Evolutionary conservation across 1,140 invertebrate genomes (phyloP), one percentile per base, ranked within the genome.

Genomic region (Drosophila jambulina): DNA sequence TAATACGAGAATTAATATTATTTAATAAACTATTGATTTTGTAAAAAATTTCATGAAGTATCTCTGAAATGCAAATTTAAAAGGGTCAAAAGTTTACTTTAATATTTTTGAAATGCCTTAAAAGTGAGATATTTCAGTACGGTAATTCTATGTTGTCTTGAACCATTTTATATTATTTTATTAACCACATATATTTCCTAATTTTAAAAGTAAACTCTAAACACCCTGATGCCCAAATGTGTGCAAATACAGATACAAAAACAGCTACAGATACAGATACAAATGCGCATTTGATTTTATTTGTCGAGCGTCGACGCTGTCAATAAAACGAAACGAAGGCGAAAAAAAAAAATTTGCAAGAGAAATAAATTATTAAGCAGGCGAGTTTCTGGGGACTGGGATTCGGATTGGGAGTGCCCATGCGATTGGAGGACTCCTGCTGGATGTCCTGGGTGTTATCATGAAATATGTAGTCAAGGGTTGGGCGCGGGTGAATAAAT

Each of bases 321-420:
- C 67, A 70, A 70, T 70, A 90, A 84, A 90, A 79, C 72, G 64
- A 62, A 74, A 54, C 43, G 64, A 63, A 62, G 67, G 54, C 63
- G 23, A 48, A 49, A 45, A 65, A 45, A 65, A 70, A 62, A 76
- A 82, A 82, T 86, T 86, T 82, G 69, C 82, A 81, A 74, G 65
- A 45, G 57, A 90, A 90, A 90, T 90, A 88, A 90, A 90, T 91
- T 90, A 90, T 91, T 90, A 76, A 91, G 78, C 58, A 63, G 46
- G 32, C 25, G 19, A 49, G 42, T 27, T 49, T 60, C 51, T 42
- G 25, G 42, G 9, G 23, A 29, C 46, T 25, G 34, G 9, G 19
- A 17, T n/a, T 21, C 7, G 29, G 13, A 27, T 29, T 4, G 25
- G 65, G 32, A 38, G 53, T 17, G 36, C 25, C 40, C 34, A 38